Percentiles rank a stretch among this genome's conserved stretches.
Conservation (phyloP, 2,797 vertebrate genomes). For the Capromys pilorides region DNA sequence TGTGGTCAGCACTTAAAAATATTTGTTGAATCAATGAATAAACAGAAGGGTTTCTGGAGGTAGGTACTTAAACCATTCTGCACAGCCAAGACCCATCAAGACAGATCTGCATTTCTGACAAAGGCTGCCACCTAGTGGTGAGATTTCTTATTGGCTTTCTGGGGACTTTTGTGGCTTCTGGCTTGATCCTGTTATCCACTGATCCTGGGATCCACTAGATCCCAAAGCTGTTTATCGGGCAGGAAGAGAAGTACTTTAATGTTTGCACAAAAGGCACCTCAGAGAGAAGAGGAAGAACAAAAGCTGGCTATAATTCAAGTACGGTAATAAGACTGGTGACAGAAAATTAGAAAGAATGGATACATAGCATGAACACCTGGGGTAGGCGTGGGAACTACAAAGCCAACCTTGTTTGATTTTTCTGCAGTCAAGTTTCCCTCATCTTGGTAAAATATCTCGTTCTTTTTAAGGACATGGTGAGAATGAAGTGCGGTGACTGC, state of each 20-base stretch:
- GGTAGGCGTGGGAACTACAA: background rate
- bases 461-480: background rate
- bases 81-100: no score
- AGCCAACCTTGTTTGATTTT: background rate
- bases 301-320: background rate
- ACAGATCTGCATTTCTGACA: background rate
- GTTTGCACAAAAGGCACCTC: background rate
- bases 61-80: background rate
- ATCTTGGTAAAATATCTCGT: background rate
- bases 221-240: no score
- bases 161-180: rapidly evolving
- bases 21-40: background rate
- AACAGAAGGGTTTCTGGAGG: background rate
- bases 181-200: background rate
- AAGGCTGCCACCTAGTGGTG: slow-evolving; percentile 67
- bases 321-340: background rate
- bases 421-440: background rate
- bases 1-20: background rate
- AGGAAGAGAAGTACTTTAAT: background rate
- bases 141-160: background rate
- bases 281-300: background rate
- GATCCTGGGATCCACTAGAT: background rate
- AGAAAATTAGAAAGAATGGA: background rate
- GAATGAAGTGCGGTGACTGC: background rate
- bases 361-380: background rate